Evolutionary conservation across 2,113 vertebrate genomes (phyloP).

Genomic region (Mus pahari): DNA sequence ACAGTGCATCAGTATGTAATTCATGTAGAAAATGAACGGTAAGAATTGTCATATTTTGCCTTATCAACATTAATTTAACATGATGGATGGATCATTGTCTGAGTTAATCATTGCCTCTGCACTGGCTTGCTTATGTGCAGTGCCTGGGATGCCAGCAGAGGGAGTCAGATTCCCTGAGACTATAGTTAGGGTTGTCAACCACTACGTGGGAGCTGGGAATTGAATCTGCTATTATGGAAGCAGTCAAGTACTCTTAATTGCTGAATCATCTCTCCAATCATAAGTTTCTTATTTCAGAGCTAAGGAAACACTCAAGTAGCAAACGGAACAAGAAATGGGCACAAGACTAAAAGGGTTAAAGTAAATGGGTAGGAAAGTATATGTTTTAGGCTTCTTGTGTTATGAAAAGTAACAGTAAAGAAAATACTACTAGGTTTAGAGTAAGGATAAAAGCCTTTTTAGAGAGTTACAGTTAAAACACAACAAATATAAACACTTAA

Average conservation of each 20-base stretch:
- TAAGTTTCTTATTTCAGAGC: neutral
- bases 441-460: neutral
- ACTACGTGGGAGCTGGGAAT: neutral
- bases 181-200: neutral
- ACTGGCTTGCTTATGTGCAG: neutral
- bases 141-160: neutral
- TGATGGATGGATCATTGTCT: neutral
- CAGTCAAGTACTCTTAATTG: neutral
- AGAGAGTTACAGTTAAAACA: neutral
- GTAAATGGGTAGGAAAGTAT: neutral
- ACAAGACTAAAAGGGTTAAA: neutral
- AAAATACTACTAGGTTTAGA: neutral
- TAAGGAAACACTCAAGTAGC: neutral
- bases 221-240: neutral
- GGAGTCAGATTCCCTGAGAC: neutral
- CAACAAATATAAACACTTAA: neutral
- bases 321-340: neutral
- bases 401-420: neutral
- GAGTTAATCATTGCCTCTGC: neutral
- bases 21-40: neutral
- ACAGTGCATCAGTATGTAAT: neutral
- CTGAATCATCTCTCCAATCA: neutral
- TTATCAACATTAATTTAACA: neutral
- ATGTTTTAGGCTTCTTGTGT: neutral
- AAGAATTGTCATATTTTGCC: neutral